Conservation (phyloP, 2,113 vertebrate species). For the Chauna torquata region DNA sequence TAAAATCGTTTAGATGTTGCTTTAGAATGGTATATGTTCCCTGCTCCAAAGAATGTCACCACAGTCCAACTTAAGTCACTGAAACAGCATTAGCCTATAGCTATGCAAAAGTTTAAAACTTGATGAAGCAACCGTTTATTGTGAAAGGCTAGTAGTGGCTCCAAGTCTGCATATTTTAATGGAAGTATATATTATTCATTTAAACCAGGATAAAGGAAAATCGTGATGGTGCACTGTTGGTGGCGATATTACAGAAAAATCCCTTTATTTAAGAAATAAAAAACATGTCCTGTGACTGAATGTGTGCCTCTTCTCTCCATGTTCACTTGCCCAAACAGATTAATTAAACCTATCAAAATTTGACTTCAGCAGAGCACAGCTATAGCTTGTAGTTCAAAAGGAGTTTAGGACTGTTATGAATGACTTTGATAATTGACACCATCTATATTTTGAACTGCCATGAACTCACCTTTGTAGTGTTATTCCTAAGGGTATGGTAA, state of each 20-base stretch:
- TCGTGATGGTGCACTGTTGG: background rate
- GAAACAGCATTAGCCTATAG: background rate
- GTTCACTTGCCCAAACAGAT: fast-evolving
- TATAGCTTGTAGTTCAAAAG: background rate
- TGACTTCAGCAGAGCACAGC: background rate
- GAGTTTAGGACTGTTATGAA: background rate
- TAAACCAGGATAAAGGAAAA: background rate
- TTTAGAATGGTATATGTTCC: background rate
- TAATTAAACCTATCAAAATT: background rate
- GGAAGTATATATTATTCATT: background rate
- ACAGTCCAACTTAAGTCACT: background rate
- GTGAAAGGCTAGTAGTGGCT: background rate
- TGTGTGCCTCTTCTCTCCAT: background rate
- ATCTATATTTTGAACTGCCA: background rate
- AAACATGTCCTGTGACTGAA: fast-evolving
- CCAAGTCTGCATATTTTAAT: background rate
- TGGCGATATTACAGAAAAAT: background rate
- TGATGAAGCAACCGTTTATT: background rate
- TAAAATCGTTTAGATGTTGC: background rate
- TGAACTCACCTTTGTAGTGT: background rate
- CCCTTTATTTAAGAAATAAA: background rate
- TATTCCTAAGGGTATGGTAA: background rate
- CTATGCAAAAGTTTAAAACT: background rate
- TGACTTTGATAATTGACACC: background rate
- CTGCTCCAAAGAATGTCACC: background rate